A percentile compares a stretch with the other conserved stretches of the same genome.
These are phyloP conservation scores for Ovibos moschatus DNA, from an alignment of 2,113 vertebrate genomes.

Conservation along the genomic window DNA sequence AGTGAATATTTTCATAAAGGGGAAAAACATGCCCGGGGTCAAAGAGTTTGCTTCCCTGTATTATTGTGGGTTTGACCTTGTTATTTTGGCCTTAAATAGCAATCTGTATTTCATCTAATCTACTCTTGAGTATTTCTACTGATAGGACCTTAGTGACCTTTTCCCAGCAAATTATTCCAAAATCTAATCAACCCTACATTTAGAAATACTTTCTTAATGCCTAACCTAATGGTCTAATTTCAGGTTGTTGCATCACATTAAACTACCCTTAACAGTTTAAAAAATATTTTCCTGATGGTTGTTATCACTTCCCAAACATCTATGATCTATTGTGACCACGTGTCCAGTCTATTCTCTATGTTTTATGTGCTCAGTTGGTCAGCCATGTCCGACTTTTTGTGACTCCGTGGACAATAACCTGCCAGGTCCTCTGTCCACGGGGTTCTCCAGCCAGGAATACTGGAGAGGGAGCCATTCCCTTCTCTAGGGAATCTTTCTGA, in stretches of 20 bases:
- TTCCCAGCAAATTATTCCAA: conserved; percentile 61
- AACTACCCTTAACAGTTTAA: conserved; percentile 33
- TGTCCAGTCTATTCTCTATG: conserved; percentile 11
- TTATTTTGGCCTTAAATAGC: not conserved
- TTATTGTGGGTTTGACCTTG: conserved; percentile 43
- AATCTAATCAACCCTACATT: conserved; percentile 51
- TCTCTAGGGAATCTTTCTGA: not conserved
- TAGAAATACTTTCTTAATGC: conserved; percentile 53
- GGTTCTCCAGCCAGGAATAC: not conserved
- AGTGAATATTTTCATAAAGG: not conserved
- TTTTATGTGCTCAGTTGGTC: not conserved
- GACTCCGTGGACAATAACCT: not conserved
- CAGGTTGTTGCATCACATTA: conserved; percentile 34
- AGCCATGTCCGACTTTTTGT: not conserved
- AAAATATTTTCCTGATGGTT: conserved; percentile 31
- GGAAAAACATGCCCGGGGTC: not conserved
- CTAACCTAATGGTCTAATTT: conserved; percentile 45
- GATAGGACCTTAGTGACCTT: conserved; percentile 42
- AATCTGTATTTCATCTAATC: conserved; percentile 39
- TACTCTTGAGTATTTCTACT: conserved; percentile 44
- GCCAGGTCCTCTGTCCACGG: not conserved
- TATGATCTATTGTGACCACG: not conserved
- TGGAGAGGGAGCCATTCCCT: not conserved
- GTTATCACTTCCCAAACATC: not conserved
- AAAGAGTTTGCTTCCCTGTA: not conserved